Base-by-base conservation (phyloP, 2,113 vertebrate genomes). In the Forbesichthys agassizii region DNA sequence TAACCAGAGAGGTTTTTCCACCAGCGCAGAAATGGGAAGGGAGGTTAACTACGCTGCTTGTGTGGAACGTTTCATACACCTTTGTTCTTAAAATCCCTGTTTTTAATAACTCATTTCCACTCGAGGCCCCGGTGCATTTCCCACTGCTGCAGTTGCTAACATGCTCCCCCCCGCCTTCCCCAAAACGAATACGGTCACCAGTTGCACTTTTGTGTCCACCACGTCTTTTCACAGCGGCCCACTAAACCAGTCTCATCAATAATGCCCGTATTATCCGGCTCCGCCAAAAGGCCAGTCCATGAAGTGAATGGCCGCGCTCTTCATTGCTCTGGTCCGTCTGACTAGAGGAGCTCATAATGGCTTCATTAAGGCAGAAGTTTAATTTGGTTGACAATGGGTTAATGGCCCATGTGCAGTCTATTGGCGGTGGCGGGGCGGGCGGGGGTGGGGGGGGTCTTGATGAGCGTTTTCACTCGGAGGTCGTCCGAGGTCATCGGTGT, bases 361-460 rank as follows among this genome's bases (percentile, higher is more conserved):
- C 90, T 92, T 92, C 91, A 93, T 93, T 92, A 93, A 92, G 91
- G 91, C 91, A 89, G 91, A 89, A 90, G 88, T 91, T 92, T 86
- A 68, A 91, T 93, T 93, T 92, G 92, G 86, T 89, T 92, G 84
- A 93, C 92, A 93, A 93, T 87, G 82, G 83, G 61, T 91, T 92
- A 91, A 89, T 91, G 88, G 91, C 80, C 86, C 89, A 83, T 90
- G 86, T 81, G 86, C 85, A 92, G 90, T 92, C 91, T 89, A 88
- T 92, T 90, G 84, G 84, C 88, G 83, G 83, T 82, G 65, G 58
- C 86, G 80, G 79, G 83, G 80, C 83, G 88, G 71, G 84, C 46
- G n/a, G 61, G 65, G 83, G 87, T 86, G 92, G 91, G 69, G 90
- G 90, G 71, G 79, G 84, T 84, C 66, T 84, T 84, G 89, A 92